Evolutionary conservation across 2,113 vertebrate genomes (phyloP).

Genomic region (Coptodon bakossiorum): DNA sequence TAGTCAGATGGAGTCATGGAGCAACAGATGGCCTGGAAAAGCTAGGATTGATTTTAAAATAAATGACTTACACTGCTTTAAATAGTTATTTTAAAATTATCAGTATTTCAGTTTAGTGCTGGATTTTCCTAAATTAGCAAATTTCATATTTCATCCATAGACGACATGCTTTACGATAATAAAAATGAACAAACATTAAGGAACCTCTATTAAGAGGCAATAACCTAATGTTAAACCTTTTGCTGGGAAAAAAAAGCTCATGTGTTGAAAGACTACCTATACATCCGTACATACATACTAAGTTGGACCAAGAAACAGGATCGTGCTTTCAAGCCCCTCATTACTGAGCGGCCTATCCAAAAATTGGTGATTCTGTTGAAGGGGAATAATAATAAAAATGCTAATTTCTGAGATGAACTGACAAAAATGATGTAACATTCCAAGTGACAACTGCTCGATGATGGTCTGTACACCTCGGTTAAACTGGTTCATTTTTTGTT

Average conservation of each 20-base stretch:
- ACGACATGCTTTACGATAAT: not conserved
- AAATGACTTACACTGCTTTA: not conserved
- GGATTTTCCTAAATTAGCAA: not conserved
- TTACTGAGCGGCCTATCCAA: not conserved
- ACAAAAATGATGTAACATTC: not conserved
- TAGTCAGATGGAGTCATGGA: not conserved
- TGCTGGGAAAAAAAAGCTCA: accelerated
- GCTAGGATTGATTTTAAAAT: not conserved
- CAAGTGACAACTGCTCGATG: not conserved
- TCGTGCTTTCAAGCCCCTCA: not conserved
- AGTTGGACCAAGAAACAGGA: accelerated
- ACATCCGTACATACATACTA: accelerated
- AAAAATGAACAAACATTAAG: accelerated
- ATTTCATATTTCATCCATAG: not conserved
- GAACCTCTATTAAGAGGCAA: not conserved
- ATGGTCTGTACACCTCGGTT: accelerated
- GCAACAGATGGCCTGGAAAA: not conserved
- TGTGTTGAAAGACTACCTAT: not conserved
- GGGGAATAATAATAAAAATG: not conserved
- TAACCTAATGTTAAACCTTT: not conserved
- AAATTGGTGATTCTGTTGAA: not conserved
- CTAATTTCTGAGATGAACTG: not conserved
- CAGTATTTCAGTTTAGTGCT: not conserved
- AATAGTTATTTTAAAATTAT: not conserved
- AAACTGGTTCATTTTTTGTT: not conserved